Percentiles rank a stretch among this genome's conserved stretches.
phyloP scores from a whole-genome alignment of 1,140 invertebrate species.

The Drosophila albomicans region DNA sequence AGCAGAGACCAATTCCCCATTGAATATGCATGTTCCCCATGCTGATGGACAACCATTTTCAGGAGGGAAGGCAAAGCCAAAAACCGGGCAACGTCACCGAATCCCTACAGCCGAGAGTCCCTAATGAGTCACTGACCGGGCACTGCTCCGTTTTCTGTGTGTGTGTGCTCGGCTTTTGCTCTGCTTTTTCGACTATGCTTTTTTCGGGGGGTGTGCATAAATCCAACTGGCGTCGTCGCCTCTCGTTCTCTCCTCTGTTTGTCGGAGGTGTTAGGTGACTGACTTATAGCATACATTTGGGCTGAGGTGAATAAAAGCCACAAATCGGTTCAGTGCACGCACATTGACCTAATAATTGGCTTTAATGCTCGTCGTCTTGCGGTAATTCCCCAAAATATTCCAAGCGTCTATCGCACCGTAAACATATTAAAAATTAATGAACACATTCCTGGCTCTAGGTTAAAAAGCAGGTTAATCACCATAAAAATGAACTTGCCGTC shows the following conservation, averaged over 20 bases:
- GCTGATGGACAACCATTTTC: constrained; percentile 11
- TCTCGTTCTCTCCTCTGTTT: constrained; percentile 49
- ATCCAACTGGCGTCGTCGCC: constrained; percentile 30
- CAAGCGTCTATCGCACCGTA: constrained; percentile 8
- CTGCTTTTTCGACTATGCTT: not conserved
- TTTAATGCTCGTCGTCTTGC: constrained; percentile 6
- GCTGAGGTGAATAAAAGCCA: constrained; percentile 31
- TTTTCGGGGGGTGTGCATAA: constrained; percentile 31
- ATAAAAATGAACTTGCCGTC: not conserved
- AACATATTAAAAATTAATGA: constrained; percentile 7
- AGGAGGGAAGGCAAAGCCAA: too few species aligned
- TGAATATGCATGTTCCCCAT: constrained; percentile 20
- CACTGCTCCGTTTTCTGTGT: constrained; percentile 24
- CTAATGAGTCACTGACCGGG: constrained; percentile 71
- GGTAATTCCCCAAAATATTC: not conserved
- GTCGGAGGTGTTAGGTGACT: constrained; percentile 35
- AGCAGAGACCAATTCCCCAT: constrained; percentile 18
- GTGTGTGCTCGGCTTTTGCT: not conserved
- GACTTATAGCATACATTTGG: constrained; percentile 70
- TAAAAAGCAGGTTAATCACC: constrained; percentile 9
- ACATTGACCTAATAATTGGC: constrained; percentile 75
- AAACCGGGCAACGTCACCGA: constrained; percentile 9
- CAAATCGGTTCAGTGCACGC: constrained; percentile 67
- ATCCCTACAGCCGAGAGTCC: constrained; percentile 18
- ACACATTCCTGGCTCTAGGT: not conserved